Evolutionary conservation across 2,113 vertebrate species (phyloP), one percentile per base, ranked within the genome.

Genomic region (Pelodiscus sinensis): DNA sequence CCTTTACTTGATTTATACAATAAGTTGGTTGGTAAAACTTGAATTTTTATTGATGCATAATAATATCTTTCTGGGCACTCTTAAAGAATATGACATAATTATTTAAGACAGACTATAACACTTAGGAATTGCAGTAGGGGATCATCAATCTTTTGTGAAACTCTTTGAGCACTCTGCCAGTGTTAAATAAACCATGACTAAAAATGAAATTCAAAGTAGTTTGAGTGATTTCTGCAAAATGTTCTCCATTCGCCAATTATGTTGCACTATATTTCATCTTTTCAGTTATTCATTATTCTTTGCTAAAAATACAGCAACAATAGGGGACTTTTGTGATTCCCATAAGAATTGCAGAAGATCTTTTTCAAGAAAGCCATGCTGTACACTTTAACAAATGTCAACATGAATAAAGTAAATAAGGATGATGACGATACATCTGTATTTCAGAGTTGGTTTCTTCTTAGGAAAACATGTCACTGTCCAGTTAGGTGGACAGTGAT

Each of bases 111-210:
- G 97, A 98, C 98, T 98, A 98, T 98, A 97, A 96, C 96, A 4
- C 97, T 97, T 96, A 98, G 96, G 96, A 97, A 97, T 98, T 97
- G 84, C 97, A 97, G 92, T 96, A 96, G 95, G 97, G 96, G 87
- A 96, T 95, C 96, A 98, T 98, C 95, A 97, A 97, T 98, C 98
- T 98, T 98, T 96, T 94, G 93, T 93, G 91, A 95, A 95, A 50
- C 83, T 97, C 95, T 97, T 95, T 91, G 81, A 97, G 94, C 75
- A 65, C 94, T 96, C 89, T 96, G 94, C 92, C 95, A 92, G 73
- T 96, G 97, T 98, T 98, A 98, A 98, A 98, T 98, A 98, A 98
- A 97, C 97, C 97, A 98, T 98, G 97, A 97, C 97, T 94, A 96
- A 97, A 97, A 97, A 97, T 97, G 96, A 98, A 98, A 98, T 98